A percentile compares a stretch with the other conserved stretches of the same genome.
Conservation (phyloP, 2,797 vertebrate species). For the Lacerta viridis region DNA sequence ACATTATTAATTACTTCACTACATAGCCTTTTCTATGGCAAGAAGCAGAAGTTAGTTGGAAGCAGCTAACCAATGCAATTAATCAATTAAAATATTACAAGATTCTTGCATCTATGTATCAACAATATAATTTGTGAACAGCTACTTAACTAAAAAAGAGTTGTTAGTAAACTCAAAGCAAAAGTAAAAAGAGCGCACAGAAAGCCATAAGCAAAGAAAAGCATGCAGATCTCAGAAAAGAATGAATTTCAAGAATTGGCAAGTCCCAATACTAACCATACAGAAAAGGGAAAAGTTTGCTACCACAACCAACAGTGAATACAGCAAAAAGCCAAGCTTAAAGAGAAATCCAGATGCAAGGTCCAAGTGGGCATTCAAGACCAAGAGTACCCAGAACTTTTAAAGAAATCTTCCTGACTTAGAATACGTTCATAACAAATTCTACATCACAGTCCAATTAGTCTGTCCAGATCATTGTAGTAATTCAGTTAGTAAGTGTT, state of each 20-base stretch:
- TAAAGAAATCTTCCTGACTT: background rate
- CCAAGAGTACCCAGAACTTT: constrained; percentile 42
- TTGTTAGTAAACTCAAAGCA: constrained; percentile 53
- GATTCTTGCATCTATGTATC: background rate
- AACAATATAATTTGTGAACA: background rate
- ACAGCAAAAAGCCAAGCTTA: background rate
- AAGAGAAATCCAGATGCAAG: constrained; percentile 45
- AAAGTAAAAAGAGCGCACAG: constrained; percentile 37
- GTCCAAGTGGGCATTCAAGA: constrained; percentile 53
- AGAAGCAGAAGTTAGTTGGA: too few species aligned
- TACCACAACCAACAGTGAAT: background rate
- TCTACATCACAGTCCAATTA: constrained; percentile 9
- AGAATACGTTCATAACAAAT: background rate
- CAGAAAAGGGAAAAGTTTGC: constrained; percentile 30
- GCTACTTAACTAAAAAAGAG: constrained; percentile 10
- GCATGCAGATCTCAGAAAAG: constrained; percentile 58
- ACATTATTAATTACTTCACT: constrained; percentile 8
- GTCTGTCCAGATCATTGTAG: constrained; percentile 16
- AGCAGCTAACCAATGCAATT: background rate
- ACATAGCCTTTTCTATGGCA: background rate
- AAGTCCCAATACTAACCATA: constrained; percentile 5
- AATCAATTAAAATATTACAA: background rate
- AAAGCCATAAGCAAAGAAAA: constrained; percentile 30
- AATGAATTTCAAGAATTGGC: background rate
- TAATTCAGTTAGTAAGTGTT: background rate